These are phyloP conservation scores for Gastrophysa polygoni DNA, from an alignment of 2,888 invertebrate species.

Conservation along the genomic window DNA sequence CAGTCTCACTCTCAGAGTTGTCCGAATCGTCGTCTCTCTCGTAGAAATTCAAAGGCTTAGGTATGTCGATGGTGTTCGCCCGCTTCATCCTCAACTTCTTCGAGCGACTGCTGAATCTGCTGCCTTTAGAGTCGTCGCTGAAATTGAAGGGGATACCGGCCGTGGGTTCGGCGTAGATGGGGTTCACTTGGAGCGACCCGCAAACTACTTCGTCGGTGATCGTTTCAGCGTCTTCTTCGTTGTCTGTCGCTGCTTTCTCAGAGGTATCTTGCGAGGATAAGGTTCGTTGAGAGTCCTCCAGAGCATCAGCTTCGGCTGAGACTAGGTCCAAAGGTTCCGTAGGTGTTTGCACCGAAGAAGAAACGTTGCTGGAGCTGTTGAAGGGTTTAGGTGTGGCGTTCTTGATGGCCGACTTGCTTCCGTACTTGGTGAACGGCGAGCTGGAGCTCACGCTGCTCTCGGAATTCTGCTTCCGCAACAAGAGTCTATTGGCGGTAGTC, in stretches of 20 bases:
- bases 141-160: neutral
- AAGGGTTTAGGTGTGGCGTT: conserved; percentile 58
- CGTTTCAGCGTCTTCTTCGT: conserved; percentile 42
- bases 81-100: conserved; percentile 83
- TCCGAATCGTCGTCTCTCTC: conserved; percentile 57
- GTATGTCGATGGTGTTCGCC: conserved; percentile 88
- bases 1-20: conserved; percentile 50
- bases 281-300: too few relatives aligned
- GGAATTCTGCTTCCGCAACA: conserved; percentile 60
- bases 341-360: conserved; percentile 54
- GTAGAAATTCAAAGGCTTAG: conserved; percentile 66
- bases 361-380: conserved; percentile 47
- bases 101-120: conserved; percentile 60
- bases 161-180: conserved; percentile 46
- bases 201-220: conserved; percentile 35
- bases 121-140: conserved; percentile 47
- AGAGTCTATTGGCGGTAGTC: conserved; percentile 30
- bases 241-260: conserved; percentile 31
- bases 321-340: conserved; percentile 53
- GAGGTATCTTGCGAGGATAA: conserved; percentile 42
- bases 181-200: conserved; percentile 47
- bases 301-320: conserved; percentile 52
- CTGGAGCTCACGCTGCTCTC: conserved; percentile 54
- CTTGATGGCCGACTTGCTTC: conserved; percentile 47
- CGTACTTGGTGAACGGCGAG: conserved; percentile 39